These are phyloP conservation scores for Gorsachius goisagi DNA, from an alignment of 2,113 vertebrate genomes.

Conservation along the genomic window DNA sequence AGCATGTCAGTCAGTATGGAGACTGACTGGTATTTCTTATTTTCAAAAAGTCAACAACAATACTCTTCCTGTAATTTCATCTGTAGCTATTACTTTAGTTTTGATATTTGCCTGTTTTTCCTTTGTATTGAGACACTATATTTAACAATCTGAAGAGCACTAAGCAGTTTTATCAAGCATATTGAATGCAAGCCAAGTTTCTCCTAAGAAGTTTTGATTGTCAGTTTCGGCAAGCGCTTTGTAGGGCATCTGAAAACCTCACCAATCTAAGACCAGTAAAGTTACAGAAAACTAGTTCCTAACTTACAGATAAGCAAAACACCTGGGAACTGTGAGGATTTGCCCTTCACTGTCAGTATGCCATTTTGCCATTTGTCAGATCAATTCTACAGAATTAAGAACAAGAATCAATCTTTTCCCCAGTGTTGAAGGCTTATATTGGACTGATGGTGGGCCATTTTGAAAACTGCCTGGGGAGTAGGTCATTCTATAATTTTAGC, in stretches of 20 bases:
- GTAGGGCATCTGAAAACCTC: not conserved
- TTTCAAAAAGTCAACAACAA: not conserved
- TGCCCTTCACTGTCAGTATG: not conserved
- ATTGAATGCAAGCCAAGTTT: not conserved
- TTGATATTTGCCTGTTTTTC: not conserved
- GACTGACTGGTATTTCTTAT: not conserved
- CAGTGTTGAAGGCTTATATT: not conserved
- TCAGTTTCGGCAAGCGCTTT: not conserved
- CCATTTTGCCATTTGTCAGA: not conserved
- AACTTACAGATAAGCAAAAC: not conserved
- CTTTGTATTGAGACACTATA: not conserved
- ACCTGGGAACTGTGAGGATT: not conserved
- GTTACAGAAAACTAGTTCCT: not conserved
- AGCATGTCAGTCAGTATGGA: not conserved
- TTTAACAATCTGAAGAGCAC: not conserved
- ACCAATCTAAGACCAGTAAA: not conserved
- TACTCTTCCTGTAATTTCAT: not conserved
- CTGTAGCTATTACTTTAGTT: not conserved
- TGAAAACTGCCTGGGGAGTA: fast-evolving
- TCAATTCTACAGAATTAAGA: not conserved
- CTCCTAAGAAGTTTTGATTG: not conserved
- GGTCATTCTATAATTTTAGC: not conserved
- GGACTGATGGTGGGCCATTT: not conserved
- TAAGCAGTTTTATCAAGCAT: not conserved
- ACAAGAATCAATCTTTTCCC: not conserved